These are phyloP conservation scores for Montipora efflorescens DNA, from an alignment of 64 coral and sea anemone species.

Conservation along the genomic window DNA sequence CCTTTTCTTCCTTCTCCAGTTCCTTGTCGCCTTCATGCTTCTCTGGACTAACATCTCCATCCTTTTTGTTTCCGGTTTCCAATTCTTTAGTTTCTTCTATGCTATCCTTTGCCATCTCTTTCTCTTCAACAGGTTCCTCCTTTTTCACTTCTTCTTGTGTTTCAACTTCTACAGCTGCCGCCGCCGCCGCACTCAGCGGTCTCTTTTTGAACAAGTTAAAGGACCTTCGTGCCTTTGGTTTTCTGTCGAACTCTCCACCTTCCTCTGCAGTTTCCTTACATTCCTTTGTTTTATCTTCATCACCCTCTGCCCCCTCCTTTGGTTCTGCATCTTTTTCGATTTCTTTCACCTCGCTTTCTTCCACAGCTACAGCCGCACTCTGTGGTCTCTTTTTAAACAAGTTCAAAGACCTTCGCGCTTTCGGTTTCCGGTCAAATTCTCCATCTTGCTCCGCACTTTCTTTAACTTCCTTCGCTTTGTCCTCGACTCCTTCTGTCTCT, in stretches of 20 bases:
- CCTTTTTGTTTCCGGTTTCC: neutral
- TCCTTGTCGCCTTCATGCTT: constrained; percentile 3
- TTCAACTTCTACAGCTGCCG: constrained; percentile 43
- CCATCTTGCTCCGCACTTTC: neutral
- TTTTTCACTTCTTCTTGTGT: neutral
- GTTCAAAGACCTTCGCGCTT: neutral
- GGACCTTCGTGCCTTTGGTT: neutral
- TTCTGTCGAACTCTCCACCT: too few species aligned
- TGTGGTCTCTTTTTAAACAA: neutral
- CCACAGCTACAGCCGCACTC: neutral
- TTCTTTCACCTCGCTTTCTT: neutral
- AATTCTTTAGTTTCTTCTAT: neutral
- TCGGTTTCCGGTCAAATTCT: too few species aligned
- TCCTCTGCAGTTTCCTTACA: neutral
- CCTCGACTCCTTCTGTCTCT: too few species aligned
- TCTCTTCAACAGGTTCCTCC: constrained; percentile 1
- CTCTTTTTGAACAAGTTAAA: neutral
- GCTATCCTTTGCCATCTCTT: neutral
- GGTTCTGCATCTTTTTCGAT: neutral
- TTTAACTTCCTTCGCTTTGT: neutral
- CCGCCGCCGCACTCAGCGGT: neutral
- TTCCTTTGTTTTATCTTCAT: neutral
- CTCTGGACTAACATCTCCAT: neutral
- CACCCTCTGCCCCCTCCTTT: neutral
- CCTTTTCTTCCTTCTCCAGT: constrained; percentile 31